Percentiles rank a stretch among this genome's conserved stretches.
phyloP scores from a whole-genome alignment of 2,797 vertebrate species.

The Gymnopithys bicolor region DNA sequence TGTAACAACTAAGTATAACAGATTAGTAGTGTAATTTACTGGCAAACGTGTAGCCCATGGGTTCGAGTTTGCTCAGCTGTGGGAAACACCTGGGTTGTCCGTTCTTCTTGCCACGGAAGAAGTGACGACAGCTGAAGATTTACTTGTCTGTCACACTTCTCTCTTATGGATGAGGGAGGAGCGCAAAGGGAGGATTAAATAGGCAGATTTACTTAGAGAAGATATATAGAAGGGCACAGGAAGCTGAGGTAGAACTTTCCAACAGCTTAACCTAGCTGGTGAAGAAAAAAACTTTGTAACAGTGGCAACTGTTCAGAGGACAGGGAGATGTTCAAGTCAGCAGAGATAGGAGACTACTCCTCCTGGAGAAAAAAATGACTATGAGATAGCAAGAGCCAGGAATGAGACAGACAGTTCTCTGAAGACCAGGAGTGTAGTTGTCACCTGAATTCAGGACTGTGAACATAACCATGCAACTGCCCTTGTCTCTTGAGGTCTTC shows the following conservation, averaged over 20 bases:
- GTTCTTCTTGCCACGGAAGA: background rate
- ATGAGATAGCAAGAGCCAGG: background rate
- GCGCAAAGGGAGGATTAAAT: slow-evolving; percentile 15
- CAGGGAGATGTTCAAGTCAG: background rate
- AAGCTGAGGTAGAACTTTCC: background rate
- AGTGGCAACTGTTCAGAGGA: background rate
- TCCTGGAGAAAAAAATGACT: background rate
- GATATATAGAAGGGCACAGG: background rate
- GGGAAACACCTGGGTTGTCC: slow-evolving; percentile 34
- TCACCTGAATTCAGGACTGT: background rate
- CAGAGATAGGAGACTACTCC: accelerated
- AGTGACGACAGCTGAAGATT: slow-evolving; percentile 26
- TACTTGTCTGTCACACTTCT: slow-evolving; percentile 40
- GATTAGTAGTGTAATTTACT: slow-evolving; percentile 19
- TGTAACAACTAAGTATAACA: background rate
- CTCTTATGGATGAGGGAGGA: background rate
- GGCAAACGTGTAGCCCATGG: background rate
- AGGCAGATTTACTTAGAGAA: slow-evolving; percentile 5
- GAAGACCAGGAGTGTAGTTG: background rate
- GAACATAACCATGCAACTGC: background rate
- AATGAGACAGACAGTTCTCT: background rate
- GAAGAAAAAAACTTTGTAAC: background rate
- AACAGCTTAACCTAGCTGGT: background rate
- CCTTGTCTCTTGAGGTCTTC: background rate
- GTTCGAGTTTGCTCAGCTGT: background rate